Evolutionary conservation across 53 echinoderm and acorn worm species (phyloP).

Genomic region (Astropecten irregularis): DNA sequence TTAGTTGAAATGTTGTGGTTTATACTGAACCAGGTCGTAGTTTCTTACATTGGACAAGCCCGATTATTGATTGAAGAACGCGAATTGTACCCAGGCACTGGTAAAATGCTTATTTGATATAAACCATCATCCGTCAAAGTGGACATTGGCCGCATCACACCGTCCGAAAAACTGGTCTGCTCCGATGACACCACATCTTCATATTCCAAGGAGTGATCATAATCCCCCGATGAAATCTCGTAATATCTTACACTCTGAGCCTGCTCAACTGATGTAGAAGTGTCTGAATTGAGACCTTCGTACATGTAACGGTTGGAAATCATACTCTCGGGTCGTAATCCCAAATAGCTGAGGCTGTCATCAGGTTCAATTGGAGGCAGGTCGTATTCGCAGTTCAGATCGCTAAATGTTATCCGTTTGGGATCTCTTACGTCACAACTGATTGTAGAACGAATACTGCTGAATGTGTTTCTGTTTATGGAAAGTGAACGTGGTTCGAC

Average conservation of each 20-base stretch:
- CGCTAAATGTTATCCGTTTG: conserved; percentile 49
- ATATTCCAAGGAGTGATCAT: conserved; percentile 46
- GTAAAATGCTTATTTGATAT: not conserved
- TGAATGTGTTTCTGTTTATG: conserved; percentile 25
- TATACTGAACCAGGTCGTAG: no score
- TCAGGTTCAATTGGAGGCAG: conserved; percentile 49
- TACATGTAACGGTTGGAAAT: conserved; percentile 39
- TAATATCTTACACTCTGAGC: conserved; percentile 37
- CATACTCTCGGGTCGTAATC: conserved; percentile 58
- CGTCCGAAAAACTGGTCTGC: not conserved
- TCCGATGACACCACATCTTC: conserved; percentile 41
- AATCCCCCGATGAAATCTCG: conserved; percentile 39
- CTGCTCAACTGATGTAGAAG: not conserved
- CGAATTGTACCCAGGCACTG: conserved; percentile 43
- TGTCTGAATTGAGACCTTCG: conserved; percentile 32
- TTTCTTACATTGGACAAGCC: no score
- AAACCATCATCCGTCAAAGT: conserved; percentile 11
- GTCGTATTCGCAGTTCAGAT: conserved; percentile 45
- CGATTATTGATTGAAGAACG: conserved; percentile 27
- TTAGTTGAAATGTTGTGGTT: no score
- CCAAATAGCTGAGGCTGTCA: conserved; percentile 42
- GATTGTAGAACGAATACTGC: conserved; percentile 20
- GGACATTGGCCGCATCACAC: conserved; percentile 7
- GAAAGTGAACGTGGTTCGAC: conserved; percentile 30
- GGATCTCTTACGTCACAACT: conserved; percentile 32